Conservation (phyloP, 1,140 invertebrate species). For the Eurosta solidaginis region DNA sequence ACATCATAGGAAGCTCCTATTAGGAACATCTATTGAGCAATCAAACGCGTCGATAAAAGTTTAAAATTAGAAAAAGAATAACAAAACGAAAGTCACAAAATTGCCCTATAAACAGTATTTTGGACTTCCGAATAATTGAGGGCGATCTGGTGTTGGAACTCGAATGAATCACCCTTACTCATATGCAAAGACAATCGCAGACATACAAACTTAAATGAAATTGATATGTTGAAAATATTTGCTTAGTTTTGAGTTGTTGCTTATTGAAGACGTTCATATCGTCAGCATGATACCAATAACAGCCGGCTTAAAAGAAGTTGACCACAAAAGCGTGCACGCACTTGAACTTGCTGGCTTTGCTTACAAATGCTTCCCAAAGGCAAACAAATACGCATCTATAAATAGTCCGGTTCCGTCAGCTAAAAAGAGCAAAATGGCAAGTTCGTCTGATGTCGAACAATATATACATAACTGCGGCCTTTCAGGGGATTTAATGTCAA, state of each 20-base stretch:
- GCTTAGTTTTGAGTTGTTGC: background rate
- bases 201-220: too few relatives aligned
- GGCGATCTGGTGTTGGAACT: background rate
- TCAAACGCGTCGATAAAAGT: too few relatives aligned
- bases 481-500: too few relatives aligned
- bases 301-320: slow-evolving; percentile 2
- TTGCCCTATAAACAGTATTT: background rate
- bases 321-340: background rate
- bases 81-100: background rate
- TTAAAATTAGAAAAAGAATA: background rate
- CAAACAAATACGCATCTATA: background rate
- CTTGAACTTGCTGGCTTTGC: background rate
- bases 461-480: too few relatives aligned
- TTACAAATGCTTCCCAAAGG: background rate
- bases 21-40: too few relatives aligned
- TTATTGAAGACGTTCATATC: background rate
- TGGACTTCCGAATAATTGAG: slow-evolving; percentile 2
- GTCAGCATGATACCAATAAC: background rate
- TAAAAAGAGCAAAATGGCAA: background rate
- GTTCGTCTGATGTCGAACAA: too few relatives aligned
- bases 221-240: too few relatives aligned
- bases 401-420: background rate
- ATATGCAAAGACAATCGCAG: background rate
- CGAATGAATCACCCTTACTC: background rate
- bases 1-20: too few relatives aligned